These are phyloP conservation scores for Coptodon bakossiorum DNA, from an alignment of 2,113 vertebrate species.

Conservation along the genomic window DNA sequence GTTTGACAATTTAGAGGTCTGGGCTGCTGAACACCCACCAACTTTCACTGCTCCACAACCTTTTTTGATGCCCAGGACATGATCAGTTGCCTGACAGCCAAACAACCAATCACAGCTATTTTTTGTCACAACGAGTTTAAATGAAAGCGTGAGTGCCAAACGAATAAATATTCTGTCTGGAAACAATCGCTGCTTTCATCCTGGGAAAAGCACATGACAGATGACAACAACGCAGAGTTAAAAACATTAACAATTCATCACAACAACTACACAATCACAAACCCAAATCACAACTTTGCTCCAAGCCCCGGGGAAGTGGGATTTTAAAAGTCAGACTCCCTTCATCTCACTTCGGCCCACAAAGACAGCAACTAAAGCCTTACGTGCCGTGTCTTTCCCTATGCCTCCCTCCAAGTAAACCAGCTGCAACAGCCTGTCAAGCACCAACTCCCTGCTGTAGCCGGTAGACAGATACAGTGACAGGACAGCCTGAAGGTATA, in stretches of 20 bases:
- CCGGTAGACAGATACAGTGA: background rate
- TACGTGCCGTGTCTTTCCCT: background rate
- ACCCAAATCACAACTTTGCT: background rate
- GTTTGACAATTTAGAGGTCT: background rate
- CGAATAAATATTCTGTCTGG: background rate
- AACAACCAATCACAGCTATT: background rate
- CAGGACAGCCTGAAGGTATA: slow-evolving; percentile 1
- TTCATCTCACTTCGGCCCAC: background rate
- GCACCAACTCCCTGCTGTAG: background rate
- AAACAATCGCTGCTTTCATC: background rate
- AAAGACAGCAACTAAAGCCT: slow-evolving; percentile 9
- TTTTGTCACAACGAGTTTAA: background rate
- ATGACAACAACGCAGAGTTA: background rate
- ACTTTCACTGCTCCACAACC: background rate
- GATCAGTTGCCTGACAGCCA: background rate
- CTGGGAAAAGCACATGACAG: background rate
- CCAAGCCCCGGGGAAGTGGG: background rate
- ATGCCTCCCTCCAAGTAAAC: background rate
- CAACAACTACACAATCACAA: background rate
- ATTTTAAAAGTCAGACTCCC: background rate
- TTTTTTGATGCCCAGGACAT: background rate
- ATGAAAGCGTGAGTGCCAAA: background rate
- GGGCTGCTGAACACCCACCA: background rate
- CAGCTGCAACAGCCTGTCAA: background rate
- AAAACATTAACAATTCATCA: background rate